A percentile compares a stretch with the other conserved stretches of the same genome.
Evolutionary conservation across 1,140 invertebrate species (phyloP).

Genomic region (Lucilia cuprina): DNA sequence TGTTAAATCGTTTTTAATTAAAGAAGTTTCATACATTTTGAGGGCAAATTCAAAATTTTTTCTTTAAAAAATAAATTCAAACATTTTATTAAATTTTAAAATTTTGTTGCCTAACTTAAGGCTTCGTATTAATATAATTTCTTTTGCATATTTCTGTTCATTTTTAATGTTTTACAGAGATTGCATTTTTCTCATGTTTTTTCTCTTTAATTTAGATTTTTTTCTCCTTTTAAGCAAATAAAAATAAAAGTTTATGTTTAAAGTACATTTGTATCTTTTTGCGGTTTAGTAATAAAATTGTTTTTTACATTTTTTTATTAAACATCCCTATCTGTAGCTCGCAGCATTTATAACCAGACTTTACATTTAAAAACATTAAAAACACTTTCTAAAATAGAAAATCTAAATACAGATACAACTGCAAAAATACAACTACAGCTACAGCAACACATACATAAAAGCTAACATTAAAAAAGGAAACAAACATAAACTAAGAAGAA

Average conservation of each 20-base stretch:
- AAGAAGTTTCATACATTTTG: too few relatives aligned
- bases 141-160: not conserved
- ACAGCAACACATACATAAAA: not conserved
- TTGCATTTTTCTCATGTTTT: not conserved
- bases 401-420: not conserved
- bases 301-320: too few relatives aligned
- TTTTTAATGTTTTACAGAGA: not conserved
- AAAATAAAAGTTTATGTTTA: constrained; percentile 12
- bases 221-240: not conserved
- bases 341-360: not conserved
- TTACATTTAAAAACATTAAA: too few relatives aligned
- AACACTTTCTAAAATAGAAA: constrained; percentile 6
- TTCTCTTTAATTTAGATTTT: not conserved
- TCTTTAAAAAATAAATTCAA: too few relatives aligned
- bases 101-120: not conserved
- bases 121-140: not conserved
- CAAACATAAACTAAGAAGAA: not conserved
- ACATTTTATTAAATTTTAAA: too few relatives aligned
- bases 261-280: constrained; percentile 8
- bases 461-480: not conserved
- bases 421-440: not conserved
- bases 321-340: not conserved
- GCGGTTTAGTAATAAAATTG: not conserved
- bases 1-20: too few relatives aligned
- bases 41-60: too few relatives aligned